Percentiles rank a stretch among this genome's conserved stretches.
Evolutionary conservation across 2,888 invertebrate species (phyloP).

Genomic region (Ischnura elegans): DNA sequence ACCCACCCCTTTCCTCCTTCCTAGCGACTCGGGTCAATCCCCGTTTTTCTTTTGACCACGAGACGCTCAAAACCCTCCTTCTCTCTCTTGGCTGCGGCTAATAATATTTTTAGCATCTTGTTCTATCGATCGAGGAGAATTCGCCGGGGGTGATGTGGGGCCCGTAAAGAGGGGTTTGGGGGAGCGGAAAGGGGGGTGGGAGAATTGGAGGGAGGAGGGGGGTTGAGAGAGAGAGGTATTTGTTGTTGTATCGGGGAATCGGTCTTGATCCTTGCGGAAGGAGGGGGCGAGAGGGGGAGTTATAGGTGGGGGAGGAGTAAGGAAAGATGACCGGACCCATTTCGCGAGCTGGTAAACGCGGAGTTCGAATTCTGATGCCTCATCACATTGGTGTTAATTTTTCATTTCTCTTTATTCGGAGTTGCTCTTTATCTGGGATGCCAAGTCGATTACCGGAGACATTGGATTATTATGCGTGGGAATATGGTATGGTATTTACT

Average conservation of each 20-base stretch:
- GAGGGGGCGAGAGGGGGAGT: neutral
- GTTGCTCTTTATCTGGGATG: no score
- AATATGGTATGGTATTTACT: no score
- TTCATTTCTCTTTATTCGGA: no score
- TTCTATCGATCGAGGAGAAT: constrained; percentile 56
- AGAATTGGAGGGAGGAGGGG: neutral
- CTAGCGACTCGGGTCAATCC: neutral
- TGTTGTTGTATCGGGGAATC: neutral
- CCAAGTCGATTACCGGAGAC: no score
- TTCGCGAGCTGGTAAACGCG: neutral
- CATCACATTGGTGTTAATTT: no score
- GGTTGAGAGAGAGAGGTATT: neutral
- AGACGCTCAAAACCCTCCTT: constrained; percentile 33
- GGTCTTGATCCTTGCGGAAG: neutral
- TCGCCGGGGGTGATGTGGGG: constrained; percentile 37
- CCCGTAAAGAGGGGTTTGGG: neutral
- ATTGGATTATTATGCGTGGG: no score
- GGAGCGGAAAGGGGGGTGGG: neutral
- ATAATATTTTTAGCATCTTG: constrained; percentile 67
- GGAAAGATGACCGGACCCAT: neutral
- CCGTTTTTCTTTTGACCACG: constrained; percentile 39
- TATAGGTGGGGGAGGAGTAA: neutral
- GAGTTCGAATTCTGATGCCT: no score
- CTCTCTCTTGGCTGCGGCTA: constrained; percentile 56
- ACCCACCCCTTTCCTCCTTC: neutral